A percentile compares a stretch with the other conserved stretches of the same genome.
Conservation (phyloP, 2,113 vertebrate species). For the Desmodus rotundus region DNA sequence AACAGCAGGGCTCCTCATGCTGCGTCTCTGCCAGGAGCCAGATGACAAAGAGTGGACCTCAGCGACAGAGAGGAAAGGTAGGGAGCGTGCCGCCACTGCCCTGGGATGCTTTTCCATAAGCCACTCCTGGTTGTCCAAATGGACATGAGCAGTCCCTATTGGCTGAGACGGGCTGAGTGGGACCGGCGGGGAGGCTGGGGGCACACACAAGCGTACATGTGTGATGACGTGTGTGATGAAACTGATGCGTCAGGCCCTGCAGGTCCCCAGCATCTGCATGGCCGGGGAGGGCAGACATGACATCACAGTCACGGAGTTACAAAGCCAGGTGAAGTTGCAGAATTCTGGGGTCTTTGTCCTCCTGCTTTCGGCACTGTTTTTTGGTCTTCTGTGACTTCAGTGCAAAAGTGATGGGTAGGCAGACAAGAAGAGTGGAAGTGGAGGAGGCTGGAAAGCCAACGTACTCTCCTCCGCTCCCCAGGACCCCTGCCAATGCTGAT, state of each 20-base stretch:
- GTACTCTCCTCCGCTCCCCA: too few species aligned
- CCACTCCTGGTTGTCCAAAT: not conserved
- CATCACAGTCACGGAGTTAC: not conserved
- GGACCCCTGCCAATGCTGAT: not conserved
- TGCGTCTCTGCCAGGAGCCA: not conserved
- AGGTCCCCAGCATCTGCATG: not conserved
- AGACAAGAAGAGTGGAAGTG: not conserved
- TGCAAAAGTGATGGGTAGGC: not conserved
- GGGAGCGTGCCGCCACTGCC: not conserved
- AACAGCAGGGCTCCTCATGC: not conserved
- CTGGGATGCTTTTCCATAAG: not conserved
- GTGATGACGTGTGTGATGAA: not conserved
- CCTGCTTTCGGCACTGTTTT: not conserved
- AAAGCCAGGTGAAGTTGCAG: not conserved
- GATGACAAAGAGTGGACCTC: not conserved
- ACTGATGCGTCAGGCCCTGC: rapidly evolving
- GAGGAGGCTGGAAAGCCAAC: not conserved
- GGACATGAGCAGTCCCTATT: not conserved
- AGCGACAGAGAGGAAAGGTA: not conserved
- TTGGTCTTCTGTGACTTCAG: not conserved
- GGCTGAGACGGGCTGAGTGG: not conserved
- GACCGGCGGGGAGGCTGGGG: not conserved
- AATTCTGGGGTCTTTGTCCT: not conserved
- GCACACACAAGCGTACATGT: not conserved
- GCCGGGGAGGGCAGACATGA: not conserved